Conservation (phyloP, 2,888 invertebrate species). For the Mythimna lalbum region DNA sequence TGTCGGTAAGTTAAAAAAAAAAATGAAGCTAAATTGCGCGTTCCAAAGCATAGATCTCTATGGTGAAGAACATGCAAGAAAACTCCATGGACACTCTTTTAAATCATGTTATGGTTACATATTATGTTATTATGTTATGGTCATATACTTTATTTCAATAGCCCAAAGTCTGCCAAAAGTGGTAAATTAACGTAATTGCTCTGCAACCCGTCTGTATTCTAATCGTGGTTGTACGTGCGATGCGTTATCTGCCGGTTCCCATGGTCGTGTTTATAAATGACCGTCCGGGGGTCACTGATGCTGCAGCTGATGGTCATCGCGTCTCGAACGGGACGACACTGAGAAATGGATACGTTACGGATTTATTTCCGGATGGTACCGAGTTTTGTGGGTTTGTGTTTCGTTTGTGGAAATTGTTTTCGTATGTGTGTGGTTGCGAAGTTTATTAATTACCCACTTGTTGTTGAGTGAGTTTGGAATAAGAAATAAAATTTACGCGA, state of each 20-base stretch:
- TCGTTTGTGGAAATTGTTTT: neutral
- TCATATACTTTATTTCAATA: too few species aligned
- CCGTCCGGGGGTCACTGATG: constrained; percentile 85
- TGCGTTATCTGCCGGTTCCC: constrained; percentile 86
- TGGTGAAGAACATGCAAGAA: too few species aligned
- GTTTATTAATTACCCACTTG: too few species aligned
- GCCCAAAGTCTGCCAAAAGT: constrained; percentile 48
- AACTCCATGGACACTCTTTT: too few species aligned
- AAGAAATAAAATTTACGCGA: too few species aligned
- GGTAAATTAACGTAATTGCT: constrained; percentile 70
- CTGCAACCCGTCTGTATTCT: constrained; percentile 76
- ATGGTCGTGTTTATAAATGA: constrained; percentile 87
- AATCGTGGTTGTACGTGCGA: constrained; percentile 85
- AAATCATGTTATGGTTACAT: too few species aligned
- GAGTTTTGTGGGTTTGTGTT: constrained; percentile 14
- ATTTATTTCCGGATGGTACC: constrained; percentile 37
- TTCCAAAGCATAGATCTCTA: too few species aligned
- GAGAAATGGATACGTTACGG: constrained; percentile 52
- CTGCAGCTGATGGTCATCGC: constrained; percentile 86
- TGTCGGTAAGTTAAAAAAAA: too few species aligned
- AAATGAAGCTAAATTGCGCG: too few species aligned
- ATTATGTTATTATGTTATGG: too few species aligned
- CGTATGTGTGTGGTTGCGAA: neutral
- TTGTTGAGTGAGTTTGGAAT: too few species aligned
- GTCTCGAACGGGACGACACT: constrained; percentile 67